Conservation (phyloP, 2,888 invertebrate genomes). For the Mantis religiosa region DNA sequence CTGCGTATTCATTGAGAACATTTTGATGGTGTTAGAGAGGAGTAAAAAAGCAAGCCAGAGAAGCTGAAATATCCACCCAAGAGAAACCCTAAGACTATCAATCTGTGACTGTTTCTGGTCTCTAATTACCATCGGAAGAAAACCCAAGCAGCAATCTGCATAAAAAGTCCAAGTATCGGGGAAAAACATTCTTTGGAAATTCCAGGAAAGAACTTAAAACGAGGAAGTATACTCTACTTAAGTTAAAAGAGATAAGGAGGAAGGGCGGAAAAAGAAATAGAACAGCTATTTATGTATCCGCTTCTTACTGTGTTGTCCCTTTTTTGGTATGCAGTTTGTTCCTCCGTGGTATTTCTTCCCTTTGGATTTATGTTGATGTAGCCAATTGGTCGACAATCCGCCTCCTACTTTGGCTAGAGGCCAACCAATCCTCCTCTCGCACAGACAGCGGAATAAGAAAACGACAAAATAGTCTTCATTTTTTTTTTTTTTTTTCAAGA, state of each 20-base stretch:
- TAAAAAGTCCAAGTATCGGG: too few species aligned
- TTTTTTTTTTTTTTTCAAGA: background rate
- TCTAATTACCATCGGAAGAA: too few species aligned
- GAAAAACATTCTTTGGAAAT: too few species aligned
- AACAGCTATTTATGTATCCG: background rate
- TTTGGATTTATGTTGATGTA: background rate
- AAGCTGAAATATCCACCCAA: too few species aligned
- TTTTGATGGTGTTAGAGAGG: too few species aligned
- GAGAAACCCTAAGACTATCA: too few species aligned
- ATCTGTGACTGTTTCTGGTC: too few species aligned
- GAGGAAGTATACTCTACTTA: too few species aligned
- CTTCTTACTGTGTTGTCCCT: background rate
- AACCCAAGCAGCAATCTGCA: too few species aligned
- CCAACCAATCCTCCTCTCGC: slow-evolving; percentile 14
- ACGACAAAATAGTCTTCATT: background rate
- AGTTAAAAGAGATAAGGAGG: background rate
- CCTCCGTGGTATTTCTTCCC: background rate
- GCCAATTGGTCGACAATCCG: slow-evolving; percentile 12
- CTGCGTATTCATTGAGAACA: too few species aligned
- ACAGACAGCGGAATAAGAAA: background rate
- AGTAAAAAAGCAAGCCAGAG: too few species aligned
- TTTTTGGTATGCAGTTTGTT: background rate
- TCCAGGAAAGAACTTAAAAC: too few species aligned
- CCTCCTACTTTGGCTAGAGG: slow-evolving; percentile 18
- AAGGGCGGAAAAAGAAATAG: background rate